phyloP scores from a whole-genome alignment of 2,113 vertebrate genomes.

The Stegostoma tigrinum region DNA sequence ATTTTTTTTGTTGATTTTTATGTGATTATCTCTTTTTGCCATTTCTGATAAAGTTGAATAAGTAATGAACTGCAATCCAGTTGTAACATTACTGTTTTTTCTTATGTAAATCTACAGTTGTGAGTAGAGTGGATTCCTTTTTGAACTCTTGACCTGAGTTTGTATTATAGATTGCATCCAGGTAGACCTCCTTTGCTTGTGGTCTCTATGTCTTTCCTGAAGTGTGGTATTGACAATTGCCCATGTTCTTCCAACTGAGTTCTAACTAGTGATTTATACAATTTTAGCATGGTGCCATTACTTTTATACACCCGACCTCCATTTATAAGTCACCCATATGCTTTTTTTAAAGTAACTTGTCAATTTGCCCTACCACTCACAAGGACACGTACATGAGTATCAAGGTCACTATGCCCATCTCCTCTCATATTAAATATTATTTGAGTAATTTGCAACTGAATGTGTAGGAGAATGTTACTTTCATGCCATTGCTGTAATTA shows the following conservation, averaged over 20 bases:
- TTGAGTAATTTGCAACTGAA: not conserved
- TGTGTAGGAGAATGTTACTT: not conserved
- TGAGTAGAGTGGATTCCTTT: too few relatives aligned
- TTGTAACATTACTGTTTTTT: too few relatives aligned
- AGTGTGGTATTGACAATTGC: not conserved
- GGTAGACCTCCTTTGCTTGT: not conserved
- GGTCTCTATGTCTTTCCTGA: not conserved
- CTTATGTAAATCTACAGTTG: too few relatives aligned
- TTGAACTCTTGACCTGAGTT: not conserved
- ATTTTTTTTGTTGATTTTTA: not conserved
- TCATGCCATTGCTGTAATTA: not conserved
- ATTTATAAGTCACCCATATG: not conserved
- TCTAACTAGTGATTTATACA: not conserved
- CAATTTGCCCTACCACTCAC: not conserved
- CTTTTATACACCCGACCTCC: not conserved
- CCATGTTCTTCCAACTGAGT: not conserved
- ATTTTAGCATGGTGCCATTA: too few relatives aligned
- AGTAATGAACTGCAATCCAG: not conserved
- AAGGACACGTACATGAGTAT: not conserved
- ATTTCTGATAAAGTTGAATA: not conserved
- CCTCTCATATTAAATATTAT: not conserved
- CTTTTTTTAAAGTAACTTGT: not conserved
- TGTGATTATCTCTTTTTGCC: not conserved
- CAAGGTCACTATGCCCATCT: not conserved
- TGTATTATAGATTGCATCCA: not conserved